These are phyloP conservation scores for Pycnonotus jocosus DNA, from an alignment of 2,113 vertebrate genomes.

Conservation along the genomic window DNA sequence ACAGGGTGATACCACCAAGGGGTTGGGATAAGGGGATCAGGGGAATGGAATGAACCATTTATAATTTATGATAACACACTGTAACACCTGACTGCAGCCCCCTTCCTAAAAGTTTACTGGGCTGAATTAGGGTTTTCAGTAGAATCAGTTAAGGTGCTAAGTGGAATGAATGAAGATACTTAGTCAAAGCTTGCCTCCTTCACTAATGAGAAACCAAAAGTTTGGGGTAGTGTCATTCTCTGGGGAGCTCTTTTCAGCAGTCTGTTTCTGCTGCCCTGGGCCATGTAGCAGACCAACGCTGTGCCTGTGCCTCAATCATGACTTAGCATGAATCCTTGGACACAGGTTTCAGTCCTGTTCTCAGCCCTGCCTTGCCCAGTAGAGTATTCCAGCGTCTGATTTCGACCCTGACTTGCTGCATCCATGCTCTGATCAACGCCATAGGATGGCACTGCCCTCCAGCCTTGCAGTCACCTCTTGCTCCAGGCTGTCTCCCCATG, in stretches of 20 bases:
- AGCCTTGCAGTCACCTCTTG: not conserved
- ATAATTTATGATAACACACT: too few relatives aligned
- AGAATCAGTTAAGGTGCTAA: not conserved
- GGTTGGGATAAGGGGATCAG: too few relatives aligned
- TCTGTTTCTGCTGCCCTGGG: not conserved
- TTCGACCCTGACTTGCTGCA: not conserved
- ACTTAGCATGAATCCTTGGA: not conserved
- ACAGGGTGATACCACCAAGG: too few relatives aligned
- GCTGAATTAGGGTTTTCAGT: not conserved
- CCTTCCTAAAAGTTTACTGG: not conserved
- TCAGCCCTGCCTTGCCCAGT: not conserved
- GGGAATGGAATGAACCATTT: too few relatives aligned
- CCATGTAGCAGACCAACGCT: fast-evolving
- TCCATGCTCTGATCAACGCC: fast-evolving
- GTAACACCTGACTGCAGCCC: not conserved
- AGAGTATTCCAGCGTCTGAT: not conserved
- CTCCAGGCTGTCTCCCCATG: fast-evolving
- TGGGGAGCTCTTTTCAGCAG: fast-evolving
- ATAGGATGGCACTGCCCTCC: not conserved
- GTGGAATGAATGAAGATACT: not conserved
- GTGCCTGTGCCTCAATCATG: not conserved
- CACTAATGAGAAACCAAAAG: not conserved
- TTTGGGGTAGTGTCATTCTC: not conserved
- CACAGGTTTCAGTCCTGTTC: not conserved
- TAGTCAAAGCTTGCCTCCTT: not conserved